Evolutionary conservation across 2,888 invertebrate genomes (phyloP).

Genomic region (Heliconius aoede): DNA sequence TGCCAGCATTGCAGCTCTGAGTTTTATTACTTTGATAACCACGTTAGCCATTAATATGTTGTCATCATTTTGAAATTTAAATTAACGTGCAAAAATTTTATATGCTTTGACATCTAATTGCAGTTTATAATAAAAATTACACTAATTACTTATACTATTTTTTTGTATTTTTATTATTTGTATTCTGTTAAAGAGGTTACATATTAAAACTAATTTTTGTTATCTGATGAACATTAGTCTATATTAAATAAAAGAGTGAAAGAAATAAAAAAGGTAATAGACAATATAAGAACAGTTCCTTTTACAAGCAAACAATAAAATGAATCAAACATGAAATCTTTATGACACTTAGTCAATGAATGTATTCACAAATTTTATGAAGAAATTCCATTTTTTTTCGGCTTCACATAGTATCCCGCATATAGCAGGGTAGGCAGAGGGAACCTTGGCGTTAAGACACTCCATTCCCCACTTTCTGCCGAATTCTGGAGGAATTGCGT

Average conservation of each 20-base stretch:
- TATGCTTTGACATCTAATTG: not conserved
- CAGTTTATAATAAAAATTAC: not conserved
- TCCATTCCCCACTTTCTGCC: too few relatives aligned
- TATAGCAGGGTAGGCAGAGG: too few relatives aligned
- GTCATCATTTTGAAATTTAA: slow-evolving; percentile 42
- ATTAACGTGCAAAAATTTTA: too few relatives aligned
- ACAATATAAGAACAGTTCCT: not conserved
- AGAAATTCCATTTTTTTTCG: too few relatives aligned
- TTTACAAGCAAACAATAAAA: not conserved
- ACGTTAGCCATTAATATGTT: slow-evolving; percentile 58
- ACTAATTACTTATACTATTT: not conserved
- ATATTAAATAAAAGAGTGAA: not conserved
- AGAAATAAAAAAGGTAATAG: not conserved
- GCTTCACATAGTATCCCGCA: too few relatives aligned
- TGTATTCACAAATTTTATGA: too few relatives aligned
- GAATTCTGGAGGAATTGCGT: too few relatives aligned
- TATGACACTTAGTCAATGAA: too few relatives aligned
- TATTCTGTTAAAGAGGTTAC: not conserved
- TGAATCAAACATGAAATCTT: too few relatives aligned
- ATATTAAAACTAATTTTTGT: not conserved
- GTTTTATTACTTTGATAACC: slow-evolving; percentile 59
- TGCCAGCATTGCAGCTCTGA: slow-evolving; percentile 63
- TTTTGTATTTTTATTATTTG: slow-evolving; percentile 26
- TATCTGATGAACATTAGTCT: not conserved
- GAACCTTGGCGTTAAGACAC: too few relatives aligned